Percentiles rank a stretch among this genome's conserved stretches.
Evolutionary conservation across 2,797 vertebrate species (phyloP).

Genomic region (Liasis olivaceus): DNA sequence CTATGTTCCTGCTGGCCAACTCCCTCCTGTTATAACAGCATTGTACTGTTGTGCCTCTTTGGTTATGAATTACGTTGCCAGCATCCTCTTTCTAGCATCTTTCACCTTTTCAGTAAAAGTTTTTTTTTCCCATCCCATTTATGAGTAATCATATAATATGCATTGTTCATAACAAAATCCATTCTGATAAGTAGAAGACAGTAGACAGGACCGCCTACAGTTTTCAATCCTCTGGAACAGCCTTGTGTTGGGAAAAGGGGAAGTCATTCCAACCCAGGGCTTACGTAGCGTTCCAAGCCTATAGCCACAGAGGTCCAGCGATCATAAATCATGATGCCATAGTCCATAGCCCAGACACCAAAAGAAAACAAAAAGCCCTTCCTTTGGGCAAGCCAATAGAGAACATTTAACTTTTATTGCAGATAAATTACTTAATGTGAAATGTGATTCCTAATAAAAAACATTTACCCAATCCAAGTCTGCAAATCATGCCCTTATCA

Average conservation of each 20-base stretch:
- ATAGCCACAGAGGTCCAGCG: not conserved
- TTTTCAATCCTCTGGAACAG: not conserved
- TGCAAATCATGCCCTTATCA: conserved; percentile 62
- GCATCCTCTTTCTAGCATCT: not conserved
- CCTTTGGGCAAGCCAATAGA: conserved; percentile 52
- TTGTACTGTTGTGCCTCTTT: not conserved
- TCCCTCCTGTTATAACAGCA: not conserved
- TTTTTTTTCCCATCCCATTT: not conserved
- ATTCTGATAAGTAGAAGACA: not conserved
- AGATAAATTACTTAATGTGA: conserved; percentile 53
- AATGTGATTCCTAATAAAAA: conserved; percentile 59
- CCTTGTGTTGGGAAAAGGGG: not conserved
- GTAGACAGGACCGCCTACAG: not conserved
- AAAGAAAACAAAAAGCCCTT: not conserved
- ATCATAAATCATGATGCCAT: conserved; percentile 14
- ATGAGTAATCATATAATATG: not conserved
- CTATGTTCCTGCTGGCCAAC: not conserved
- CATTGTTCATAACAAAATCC: not conserved
- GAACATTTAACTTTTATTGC: conserved; percentile 45
- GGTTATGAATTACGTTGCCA: not conserved
- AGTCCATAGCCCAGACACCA: conserved; percentile 13
- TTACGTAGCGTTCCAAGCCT: not conserved
- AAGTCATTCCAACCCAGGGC: not conserved
- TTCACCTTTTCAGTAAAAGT: not conserved
- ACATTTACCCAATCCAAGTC: conserved; percentile 59